Percentiles rank a stretch among this genome's conserved stretches.
Evolutionary conservation across 1,140 invertebrate species (phyloP).

Genomic region (Diachasmimorpha longicaudata): DNA sequence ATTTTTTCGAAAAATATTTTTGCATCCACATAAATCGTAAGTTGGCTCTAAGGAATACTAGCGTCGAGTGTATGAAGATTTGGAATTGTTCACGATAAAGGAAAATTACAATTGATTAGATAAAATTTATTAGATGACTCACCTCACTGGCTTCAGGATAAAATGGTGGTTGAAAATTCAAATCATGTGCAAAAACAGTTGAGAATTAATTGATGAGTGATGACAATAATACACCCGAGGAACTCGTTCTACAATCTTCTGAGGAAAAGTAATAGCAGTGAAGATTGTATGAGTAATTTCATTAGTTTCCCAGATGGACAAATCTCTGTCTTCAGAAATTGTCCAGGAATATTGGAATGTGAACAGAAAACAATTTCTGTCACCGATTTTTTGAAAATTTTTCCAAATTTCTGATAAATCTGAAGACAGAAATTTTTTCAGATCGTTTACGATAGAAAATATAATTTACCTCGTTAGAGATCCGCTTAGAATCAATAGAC

Average conservation of each 20-base stretch:
- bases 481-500: too few relatives aligned
- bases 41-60: background rate
- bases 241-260: background rate
- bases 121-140: background rate
- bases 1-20: background rate
- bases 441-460: background rate
- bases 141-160: background rate
- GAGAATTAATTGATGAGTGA: conserved; percentile 2
- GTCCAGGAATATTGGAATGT: too few relatives aligned
- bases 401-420: too few relatives aligned
- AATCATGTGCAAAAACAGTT: background rate
- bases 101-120: background rate
- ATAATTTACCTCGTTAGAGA: background rate
- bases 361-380: too few relatives aligned
- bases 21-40: background rate
- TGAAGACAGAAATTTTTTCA: too few relatives aligned
- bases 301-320: too few relatives aligned
- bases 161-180: background rate
- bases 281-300: background rate
- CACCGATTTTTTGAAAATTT: too few relatives aligned
- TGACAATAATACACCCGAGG: conserved; percentile 5
- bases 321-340: too few relatives aligned
- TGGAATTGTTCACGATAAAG: background rate
- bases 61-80: background rate
- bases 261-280: background rate